phyloP scores from a whole-genome alignment of 2,888 invertebrate genomes.

The Lochmaea capreae region DNA sequence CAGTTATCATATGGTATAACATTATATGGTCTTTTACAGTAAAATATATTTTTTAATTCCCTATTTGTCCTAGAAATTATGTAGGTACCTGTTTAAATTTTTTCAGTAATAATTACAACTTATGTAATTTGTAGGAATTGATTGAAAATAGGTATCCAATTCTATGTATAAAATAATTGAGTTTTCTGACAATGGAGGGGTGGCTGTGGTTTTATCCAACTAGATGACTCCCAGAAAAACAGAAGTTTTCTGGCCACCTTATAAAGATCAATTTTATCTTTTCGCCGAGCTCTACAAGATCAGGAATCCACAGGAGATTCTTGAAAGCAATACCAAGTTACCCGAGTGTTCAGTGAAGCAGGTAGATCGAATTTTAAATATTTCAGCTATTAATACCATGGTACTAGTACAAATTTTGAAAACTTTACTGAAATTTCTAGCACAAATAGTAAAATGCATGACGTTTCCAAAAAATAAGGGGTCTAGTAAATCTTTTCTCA shows the following conservation, averaged over 20 bases:
- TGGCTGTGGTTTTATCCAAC: constrained; percentile 17
- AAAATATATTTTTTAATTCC: too few relatives aligned
- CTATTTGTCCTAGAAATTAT: too few relatives aligned
- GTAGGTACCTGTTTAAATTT: too few relatives aligned
- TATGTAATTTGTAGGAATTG: too few relatives aligned
- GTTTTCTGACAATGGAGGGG: constrained; percentile 16
- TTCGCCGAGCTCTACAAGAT: constrained; percentile 17
- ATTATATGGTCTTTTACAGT: too few relatives aligned
- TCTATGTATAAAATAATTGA: constrained; percentile 5
- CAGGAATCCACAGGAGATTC: too few relatives aligned
- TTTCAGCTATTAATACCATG: constrained; percentile 4
- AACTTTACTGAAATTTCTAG: constrained; percentile 25
- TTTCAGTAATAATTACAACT: too few relatives aligned
- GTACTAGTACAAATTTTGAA: constrained; percentile 14
- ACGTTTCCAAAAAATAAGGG: constrained; percentile 13
- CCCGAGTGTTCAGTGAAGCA: too few relatives aligned
- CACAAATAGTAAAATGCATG: constrained; percentile 23
- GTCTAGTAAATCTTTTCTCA: constrained; percentile 17
- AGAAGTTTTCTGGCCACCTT: constrained; percentile 20
- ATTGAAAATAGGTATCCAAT: too few relatives aligned
- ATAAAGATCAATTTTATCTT: constrained; percentile 23
- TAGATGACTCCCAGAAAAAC: constrained; percentile 19
- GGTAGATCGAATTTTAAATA: constrained; percentile 20
- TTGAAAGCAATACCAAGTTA: too few relatives aligned
- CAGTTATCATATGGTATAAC: too few relatives aligned